Percentiles rank a stretch among this genome's conserved stretches.
Evolutionary conservation across 2,888 invertebrate species (phyloP).

Genomic region (Oxyscelio sp.): DNA sequence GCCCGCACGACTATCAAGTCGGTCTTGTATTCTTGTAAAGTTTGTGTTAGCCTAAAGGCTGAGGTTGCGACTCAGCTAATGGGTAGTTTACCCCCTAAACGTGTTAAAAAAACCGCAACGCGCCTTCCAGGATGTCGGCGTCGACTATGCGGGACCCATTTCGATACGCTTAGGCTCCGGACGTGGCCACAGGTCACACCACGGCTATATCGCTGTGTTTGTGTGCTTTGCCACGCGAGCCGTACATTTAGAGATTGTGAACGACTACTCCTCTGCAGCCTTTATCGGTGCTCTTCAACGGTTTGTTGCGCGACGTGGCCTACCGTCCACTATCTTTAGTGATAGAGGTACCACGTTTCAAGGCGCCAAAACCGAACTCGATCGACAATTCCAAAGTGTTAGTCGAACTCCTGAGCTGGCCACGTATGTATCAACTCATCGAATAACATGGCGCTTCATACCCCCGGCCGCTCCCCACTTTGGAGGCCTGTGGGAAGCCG

Average conservation of each 20-base stretch:
- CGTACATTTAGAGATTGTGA: constrained; percentile 64
- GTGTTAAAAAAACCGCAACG: constrained; percentile 32
- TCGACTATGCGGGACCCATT: constrained; percentile 76
- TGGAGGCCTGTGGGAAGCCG: constrained; percentile 22
- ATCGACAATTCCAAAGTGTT: not conserved
- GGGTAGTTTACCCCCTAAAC: constrained; percentile 36
- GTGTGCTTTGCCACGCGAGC: constrained; percentile 78
- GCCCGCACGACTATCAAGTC: too few relatives aligned
- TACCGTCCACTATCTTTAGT: not conserved
- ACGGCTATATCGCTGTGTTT: constrained; percentile 75
- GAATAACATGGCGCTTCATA: not conserved
- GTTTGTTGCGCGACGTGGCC: constrained; percentile 2
- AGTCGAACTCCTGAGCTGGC: too few relatives aligned
- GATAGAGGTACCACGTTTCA: not conserved
- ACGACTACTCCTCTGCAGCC: not conserved
- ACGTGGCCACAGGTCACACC: constrained; percentile 31
- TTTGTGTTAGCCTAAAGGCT: too few relatives aligned
- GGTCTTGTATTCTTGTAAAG: too few relatives aligned
- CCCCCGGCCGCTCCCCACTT: not conserved
- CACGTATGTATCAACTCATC: not conserved
- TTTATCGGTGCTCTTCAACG: not conserved
- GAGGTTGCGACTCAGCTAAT: constrained; percentile 41
- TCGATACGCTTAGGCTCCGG: constrained; percentile 36
- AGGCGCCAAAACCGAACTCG: not conserved
- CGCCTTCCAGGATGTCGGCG: constrained; percentile 54